Conservation (phyloP, 2,113 vertebrate species). For the Oceanodroma tethys region DNA sequence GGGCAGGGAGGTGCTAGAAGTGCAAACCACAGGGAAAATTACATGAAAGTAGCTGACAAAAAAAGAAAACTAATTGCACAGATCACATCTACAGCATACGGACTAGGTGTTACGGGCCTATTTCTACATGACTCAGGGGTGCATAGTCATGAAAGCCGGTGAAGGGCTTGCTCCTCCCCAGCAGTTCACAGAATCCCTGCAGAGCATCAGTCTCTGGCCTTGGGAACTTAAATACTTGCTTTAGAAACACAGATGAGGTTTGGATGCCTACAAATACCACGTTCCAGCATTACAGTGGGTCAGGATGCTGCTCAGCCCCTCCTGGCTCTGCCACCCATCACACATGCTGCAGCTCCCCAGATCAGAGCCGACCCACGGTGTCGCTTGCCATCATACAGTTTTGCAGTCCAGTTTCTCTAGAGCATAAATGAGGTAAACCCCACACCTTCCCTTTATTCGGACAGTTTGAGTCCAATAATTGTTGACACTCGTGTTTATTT, state of each 20-base stretch:
- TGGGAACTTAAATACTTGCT: neutral
- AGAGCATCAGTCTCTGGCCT: neutral
- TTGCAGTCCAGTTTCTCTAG: neutral
- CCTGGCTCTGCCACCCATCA: neutral
- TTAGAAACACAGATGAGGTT: neutral
- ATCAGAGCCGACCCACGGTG: neutral
- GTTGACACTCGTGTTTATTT: neutral
- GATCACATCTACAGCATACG: neutral
- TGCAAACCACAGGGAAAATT: neutral
- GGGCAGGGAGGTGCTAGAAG: neutral
- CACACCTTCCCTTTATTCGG: neutral
- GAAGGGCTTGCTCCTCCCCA: neutral
- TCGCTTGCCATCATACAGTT: neutral
- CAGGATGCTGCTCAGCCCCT: neutral
- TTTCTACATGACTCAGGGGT: neutral
- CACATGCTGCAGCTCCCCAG: fast-evolving
- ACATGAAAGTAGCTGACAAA: neutral
- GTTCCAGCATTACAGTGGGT: neutral
- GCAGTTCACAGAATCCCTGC: neutral
- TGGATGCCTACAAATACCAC: neutral
- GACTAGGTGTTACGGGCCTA: neutral
- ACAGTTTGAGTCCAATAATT: neutral
- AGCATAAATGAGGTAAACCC: neutral
- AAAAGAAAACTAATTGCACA: neutral
- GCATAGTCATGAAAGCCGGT: neutral